A percentile compares a stretch with the other conserved stretches of the same genome.
phyloP scores from a whole-genome alignment of 2,113 vertebrate species.

The Platysternon megacephalum region DNA sequence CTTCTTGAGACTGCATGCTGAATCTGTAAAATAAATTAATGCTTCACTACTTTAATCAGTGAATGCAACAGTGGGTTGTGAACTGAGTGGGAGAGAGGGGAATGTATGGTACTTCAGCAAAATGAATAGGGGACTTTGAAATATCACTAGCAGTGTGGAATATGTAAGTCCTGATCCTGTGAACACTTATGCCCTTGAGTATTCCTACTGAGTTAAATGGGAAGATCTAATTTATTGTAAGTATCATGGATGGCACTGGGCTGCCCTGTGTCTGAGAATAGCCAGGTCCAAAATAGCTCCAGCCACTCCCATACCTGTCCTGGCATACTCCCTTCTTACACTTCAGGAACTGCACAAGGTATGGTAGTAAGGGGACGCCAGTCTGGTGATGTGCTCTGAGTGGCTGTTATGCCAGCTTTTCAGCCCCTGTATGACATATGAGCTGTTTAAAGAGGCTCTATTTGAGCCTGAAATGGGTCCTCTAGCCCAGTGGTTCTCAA shows the following conservation, averaged over 20 bases:
- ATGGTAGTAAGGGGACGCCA: background rate
- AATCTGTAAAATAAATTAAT: constrained; percentile 31
- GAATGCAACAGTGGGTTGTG: background rate
- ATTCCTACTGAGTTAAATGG: background rate
- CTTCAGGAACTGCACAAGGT: fast-evolving
- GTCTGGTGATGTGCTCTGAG: fast-evolving
- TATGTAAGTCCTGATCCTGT: background rate
- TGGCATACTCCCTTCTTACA: background rate
- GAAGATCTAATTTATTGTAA: background rate
- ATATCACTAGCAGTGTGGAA: background rate
- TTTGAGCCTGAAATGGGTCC: background rate
- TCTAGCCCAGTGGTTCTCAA: background rate
- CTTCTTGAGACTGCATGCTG: background rate
- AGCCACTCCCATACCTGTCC: fast-evolving
- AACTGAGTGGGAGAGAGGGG: background rate
- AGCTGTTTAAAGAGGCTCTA: background rate
- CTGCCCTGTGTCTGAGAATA: background rate
- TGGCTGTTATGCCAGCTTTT: background rate
- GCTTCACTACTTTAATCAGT: background rate
- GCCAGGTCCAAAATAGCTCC: background rate
- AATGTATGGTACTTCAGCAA: fast-evolving
- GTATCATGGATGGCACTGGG: background rate
- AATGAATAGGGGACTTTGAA: background rate
- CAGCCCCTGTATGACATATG: background rate
- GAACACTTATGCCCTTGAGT: background rate